Conservation (phyloP, 35 echinoderm and acorn worm species). For the Ophiothrix spiculata region DNA sequence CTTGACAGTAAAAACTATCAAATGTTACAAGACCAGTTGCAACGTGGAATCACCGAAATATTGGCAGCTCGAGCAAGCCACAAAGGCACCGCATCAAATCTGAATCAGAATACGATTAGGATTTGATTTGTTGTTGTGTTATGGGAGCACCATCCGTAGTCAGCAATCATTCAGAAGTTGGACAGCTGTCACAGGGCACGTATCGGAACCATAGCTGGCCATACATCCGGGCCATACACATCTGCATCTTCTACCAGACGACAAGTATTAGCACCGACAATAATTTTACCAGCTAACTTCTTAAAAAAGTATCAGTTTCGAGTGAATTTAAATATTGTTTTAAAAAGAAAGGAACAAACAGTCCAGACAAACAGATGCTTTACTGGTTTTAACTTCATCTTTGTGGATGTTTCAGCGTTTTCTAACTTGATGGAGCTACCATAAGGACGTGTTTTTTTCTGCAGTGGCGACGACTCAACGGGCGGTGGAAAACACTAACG, state of each 20-base stretch:
- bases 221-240: not conserved
- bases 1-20: not conserved
- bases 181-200: not conserved
- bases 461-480: not conserved
- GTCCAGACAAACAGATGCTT: not conserved
- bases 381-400: not conserved
- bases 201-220: not conserved
- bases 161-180: not conserved
- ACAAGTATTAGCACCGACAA: not conserved
- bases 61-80: not conserved
- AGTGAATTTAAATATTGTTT: not conserved
- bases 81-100: not conserved
- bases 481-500: not conserved
- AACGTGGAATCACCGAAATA: not conserved
- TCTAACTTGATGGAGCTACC: not conserved
- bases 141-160: too few species aligned
- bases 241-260: not conserved
- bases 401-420: not conserved
- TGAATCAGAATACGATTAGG: not conserved
- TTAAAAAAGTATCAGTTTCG: not conserved
- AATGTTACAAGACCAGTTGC: not conserved
- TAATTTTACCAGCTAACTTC: not conserved
- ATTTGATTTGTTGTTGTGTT: not conserved
- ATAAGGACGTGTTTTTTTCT: too few species aligned
- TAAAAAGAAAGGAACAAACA: not conserved